Evolutionary conservation across 1,140 invertebrate species (phyloP).

Genomic region (Galleria mellonella): DNA sequence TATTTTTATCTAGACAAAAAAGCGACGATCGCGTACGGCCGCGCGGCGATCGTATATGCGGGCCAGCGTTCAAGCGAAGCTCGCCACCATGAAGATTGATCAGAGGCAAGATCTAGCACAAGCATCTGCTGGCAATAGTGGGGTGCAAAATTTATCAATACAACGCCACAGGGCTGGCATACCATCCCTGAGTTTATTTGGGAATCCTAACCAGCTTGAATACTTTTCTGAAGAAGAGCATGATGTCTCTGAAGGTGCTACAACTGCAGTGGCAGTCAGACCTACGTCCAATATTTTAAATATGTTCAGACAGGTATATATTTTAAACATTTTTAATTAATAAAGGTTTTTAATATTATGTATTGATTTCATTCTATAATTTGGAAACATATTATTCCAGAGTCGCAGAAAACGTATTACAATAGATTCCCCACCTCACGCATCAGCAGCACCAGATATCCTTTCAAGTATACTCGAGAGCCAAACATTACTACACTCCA

Average conservation of each 20-base stretch:
- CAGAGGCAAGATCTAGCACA: no score
- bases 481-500: conserved; percentile 84
- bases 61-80: conserved; percentile 46
- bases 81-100: conserved; percentile 19
- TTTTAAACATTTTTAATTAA: neutral
- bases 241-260: conserved; percentile 34
- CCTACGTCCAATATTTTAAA: conserved; percentile 54
- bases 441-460: conserved; percentile 71
- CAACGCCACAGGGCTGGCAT: conserved; percentile 31
- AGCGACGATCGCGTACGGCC: conserved; percentile 62
- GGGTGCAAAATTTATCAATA: conserved; percentile 27
- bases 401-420: conserved; percentile 67
- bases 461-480: conserved; percentile 83
- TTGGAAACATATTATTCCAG: conserved; percentile 29
- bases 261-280: conserved; percentile 57
- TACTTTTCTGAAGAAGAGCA: conserved; percentile 75
- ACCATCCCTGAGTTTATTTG: conserved; percentile 74
- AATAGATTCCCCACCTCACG: conserved; percentile 48
- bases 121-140: no score
- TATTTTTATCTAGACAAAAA: conserved; percentile 15
- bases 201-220: conserved; percentile 77
- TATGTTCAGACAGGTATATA: conserved; percentile 53
- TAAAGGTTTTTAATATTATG: no score
- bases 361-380: no score
- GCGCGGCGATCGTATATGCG: conserved; percentile 54